phyloP scores from a whole-genome alignment of 2,797 vertebrate species.

The Semaprochilodus insignis region DNA sequence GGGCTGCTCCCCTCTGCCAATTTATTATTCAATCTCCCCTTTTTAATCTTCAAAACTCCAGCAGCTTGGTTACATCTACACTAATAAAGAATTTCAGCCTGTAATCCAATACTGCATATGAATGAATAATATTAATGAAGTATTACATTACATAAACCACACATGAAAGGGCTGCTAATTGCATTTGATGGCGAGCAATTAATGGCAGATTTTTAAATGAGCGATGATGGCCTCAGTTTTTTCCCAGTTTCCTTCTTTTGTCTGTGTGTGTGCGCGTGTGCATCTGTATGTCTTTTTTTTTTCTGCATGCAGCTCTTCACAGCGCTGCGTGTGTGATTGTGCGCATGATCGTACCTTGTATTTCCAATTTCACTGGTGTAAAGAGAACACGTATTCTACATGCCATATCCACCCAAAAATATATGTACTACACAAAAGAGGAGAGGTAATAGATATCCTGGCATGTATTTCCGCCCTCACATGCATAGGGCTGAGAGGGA shows the following conservation, averaged over 20 bases:
- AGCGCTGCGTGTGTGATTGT: conserved; percentile 60
- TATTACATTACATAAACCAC: conserved; percentile 99
- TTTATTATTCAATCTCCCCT: conserved; percentile 83
- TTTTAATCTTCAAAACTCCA: conserved; percentile 93
- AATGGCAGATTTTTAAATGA: conserved; percentile 96
- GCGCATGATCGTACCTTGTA: background rate
- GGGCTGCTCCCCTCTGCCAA: conserved; percentile 88
- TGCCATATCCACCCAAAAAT: conserved; percentile 58
- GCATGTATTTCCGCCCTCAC: conserved; percentile 84
- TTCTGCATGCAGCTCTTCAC: background rate
- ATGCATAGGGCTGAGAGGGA: conserved; percentile 83
- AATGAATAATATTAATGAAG: conserved; percentile 99
- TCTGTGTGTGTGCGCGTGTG: conserved; percentile 33
- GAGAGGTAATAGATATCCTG: conserved; percentile 85
- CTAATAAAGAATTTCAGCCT: conserved; percentile 98
- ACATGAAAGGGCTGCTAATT: conserved; percentile 99
- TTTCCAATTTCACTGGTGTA: conserved; percentile 11
- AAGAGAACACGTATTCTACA: conserved; percentile 31
- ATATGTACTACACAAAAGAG: conserved; percentile 83
- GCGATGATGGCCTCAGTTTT: conserved; percentile 77
- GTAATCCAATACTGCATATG: conserved; percentile 97
- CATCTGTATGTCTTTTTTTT: conserved; percentile 16
- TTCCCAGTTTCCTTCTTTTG: background rate
- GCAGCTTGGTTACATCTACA: conserved; percentile 94
- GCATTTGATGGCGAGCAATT: conserved; percentile 99